phyloP scores from a whole-genome alignment of 92 coral and sea anemone genomes.

The Parazoanthus darwini region DNA sequence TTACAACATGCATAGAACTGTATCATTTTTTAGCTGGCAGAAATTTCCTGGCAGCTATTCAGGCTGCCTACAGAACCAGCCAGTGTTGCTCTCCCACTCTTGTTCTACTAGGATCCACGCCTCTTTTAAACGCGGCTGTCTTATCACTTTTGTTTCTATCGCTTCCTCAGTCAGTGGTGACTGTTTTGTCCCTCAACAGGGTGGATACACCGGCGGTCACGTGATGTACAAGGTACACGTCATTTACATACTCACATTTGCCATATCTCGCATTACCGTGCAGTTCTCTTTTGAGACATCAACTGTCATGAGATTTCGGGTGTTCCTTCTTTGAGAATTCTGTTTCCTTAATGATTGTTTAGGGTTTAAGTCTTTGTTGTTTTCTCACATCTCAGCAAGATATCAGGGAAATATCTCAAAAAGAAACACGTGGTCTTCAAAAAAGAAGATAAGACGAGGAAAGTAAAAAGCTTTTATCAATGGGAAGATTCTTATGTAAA shows the following conservation, averaged over 20 bases:
- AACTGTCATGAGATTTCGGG: background rate
- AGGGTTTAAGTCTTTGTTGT: background rate
- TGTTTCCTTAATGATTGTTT: background rate
- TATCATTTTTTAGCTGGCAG: background rate
- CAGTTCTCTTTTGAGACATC: background rate
- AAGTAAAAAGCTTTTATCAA: too few relatives aligned
- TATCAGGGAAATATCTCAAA: too few relatives aligned
- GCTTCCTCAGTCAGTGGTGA: conserved; percentile 17
- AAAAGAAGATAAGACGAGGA: background rate
- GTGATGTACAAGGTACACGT: conserved; percentile 33
- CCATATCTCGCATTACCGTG: background rate
- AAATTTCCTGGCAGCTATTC: background rate
- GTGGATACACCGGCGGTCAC: conserved; percentile 30
- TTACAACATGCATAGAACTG: background rate
- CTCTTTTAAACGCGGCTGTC: background rate
- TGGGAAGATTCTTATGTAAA: too few relatives aligned
- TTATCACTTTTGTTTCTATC: background rate
- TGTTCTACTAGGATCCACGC: background rate
- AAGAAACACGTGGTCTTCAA: background rate
- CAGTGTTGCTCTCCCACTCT: background rate
- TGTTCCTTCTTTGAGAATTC: background rate
- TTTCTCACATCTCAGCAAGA: background rate
- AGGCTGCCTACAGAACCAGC: background rate
- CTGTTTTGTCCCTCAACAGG: conserved; percentile 42
- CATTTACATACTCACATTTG: background rate